Percentiles rank a stretch among this genome's conserved stretches.
Conservation (phyloP, 1,140 invertebrate genomes). For the Druon quercuslanigerum region DNA sequence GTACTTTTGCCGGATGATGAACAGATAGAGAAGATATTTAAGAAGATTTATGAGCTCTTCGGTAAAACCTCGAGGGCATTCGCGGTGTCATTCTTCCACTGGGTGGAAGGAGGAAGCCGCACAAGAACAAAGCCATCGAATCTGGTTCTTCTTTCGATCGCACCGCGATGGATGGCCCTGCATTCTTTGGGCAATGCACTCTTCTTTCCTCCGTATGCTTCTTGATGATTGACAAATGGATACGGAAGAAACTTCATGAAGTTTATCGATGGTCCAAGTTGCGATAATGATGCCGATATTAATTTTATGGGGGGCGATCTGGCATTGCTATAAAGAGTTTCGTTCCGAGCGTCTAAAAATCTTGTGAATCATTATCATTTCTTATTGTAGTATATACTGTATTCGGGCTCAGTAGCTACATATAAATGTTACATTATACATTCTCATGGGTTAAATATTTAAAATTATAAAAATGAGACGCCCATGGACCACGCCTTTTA, state of each 20-base stretch:
- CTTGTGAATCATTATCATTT: background rate
- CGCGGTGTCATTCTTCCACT: slow-evolving; percentile 42
- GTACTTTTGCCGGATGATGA: slow-evolving; percentile 45
- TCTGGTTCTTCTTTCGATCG: slow-evolving; percentile 29
- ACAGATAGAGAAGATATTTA: slow-evolving; percentile 63
- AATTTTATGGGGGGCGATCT: slow-evolving; percentile 6
- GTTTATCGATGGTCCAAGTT: slow-evolving; percentile 3
- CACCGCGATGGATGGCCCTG: slow-evolving; percentile 9
- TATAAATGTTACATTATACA: too few relatives aligned
- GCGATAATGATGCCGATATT: slow-evolving; percentile 18
- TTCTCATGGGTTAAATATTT: too few relatives aligned
- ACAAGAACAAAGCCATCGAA: slow-evolving; percentile 28
- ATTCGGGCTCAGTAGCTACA: too few relatives aligned
- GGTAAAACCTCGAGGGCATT: slow-evolving; percentile 44
- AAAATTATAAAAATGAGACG: too few relatives aligned
- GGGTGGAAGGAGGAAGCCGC: slow-evolving; percentile 26
- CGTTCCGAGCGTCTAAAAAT: background rate
- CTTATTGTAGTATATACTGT: background rate
- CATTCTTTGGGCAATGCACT: slow-evolving; percentile 13
- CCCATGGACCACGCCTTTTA: too few relatives aligned
- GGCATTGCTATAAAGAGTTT: background rate
- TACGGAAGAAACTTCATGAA: slow-evolving; percentile 23
- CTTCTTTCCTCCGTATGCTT: slow-evolving; percentile 31
- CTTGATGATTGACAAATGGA: slow-evolving; percentile 34
- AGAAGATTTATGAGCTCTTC: slow-evolving; percentile 62